phyloP scores from a whole-genome alignment of 2,113 vertebrate species.

The Atractosteus spatula region DNA sequence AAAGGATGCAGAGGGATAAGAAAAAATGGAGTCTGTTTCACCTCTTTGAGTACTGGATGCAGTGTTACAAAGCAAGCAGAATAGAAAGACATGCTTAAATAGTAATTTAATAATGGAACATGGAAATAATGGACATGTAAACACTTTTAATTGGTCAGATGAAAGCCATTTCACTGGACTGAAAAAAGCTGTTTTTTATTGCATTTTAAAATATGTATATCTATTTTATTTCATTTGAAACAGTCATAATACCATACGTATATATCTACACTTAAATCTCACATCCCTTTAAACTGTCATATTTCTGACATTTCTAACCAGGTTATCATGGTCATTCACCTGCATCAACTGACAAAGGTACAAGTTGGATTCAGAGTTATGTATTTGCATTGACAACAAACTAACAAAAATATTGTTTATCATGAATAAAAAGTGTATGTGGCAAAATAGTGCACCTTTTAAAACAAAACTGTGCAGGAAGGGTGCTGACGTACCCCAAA shows the following conservation, averaged over 20 bases:
- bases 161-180: constrained; percentile 12
- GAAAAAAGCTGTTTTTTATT: constrained; percentile 27
- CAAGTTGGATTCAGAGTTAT: not conserved
- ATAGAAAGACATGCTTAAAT: constrained; percentile 20
- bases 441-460: not conserved
- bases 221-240: constrained; percentile 2
- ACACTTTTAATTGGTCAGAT: constrained; percentile 18
- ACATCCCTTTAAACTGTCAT: not conserved
- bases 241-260: not conserved
- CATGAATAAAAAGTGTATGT: no score
- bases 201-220: not conserved
- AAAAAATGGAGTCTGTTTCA: constrained; percentile 9
- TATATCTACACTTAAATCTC: not conserved
- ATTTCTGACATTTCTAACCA: constrained; percentile 6
- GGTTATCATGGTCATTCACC: constrained; percentile 1
- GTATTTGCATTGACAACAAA: not conserved
- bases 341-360: not conserved
- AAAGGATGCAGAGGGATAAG: not conserved
- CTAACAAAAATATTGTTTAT: not conserved
- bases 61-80: constrained; percentile 26
- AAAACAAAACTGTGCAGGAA: not conserved
- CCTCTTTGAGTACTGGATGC: constrained; percentile 16
- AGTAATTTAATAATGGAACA: constrained; percentile 34
- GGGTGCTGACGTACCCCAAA: no score
- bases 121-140: constrained; percentile 11